These are phyloP conservation scores for Psittacula echo DNA, from an alignment of 2,797 vertebrate species.

Conservation along the genomic window DNA sequence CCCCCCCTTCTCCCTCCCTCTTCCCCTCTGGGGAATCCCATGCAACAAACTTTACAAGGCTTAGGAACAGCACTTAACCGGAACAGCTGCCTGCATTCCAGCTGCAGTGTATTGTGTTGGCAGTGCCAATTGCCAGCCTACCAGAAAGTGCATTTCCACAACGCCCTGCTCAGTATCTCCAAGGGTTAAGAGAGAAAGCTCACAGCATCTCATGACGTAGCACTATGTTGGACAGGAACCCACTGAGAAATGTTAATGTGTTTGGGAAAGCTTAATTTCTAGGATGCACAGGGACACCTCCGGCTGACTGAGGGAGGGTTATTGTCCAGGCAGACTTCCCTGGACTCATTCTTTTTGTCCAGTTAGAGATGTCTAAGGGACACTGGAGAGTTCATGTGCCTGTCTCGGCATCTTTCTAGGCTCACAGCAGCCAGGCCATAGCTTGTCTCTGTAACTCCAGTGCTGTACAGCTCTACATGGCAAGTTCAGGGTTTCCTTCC, in stretches of 20 bases:
- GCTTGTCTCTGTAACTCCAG: not conserved
- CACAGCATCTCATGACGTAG: not conserved
- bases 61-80: not conserved
- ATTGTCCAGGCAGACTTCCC: not conserved
- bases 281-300: not conserved
- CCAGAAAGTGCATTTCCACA: accelerated
- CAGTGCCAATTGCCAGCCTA: not conserved
- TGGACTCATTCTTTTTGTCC: not conserved
- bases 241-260: not conserved
- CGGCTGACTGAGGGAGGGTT: not conserved
- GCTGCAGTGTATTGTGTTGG: not conserved
- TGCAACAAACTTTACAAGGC: conserved; percentile 8
- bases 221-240: not conserved
- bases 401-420: not conserved
- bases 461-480: not conserved
- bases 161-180: accelerated
- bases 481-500: not conserved
- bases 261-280: not conserved
- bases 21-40: conserved; percentile 48
- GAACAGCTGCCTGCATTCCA: not conserved
- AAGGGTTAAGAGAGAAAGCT: not conserved
- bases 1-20: not conserved
- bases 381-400: not conserved
- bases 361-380: not conserved
- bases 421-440: not conserved